Percentiles rank a stretch among this genome's conserved stretches.
Conservation (phyloP, 2,888 invertebrate species). For the Altica lythri region DNA sequence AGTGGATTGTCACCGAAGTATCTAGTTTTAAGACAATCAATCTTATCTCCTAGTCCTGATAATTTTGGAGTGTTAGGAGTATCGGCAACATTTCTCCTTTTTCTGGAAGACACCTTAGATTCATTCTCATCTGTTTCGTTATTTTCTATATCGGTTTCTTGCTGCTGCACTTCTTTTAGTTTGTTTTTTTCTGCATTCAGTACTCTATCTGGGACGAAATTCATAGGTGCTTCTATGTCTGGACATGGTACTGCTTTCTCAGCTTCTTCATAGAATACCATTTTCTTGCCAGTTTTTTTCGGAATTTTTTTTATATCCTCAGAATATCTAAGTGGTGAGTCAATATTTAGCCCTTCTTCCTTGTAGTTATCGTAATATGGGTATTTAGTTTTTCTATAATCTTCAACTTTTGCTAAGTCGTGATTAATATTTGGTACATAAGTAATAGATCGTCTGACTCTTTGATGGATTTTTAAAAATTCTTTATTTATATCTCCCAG, state of each 20-base stretch:
- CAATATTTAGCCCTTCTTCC: slow-evolving; percentile 55
- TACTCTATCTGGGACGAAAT: slow-evolving; percentile 61
- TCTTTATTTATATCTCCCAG: slow-evolving; percentile 22
- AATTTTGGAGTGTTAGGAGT: slow-evolving; percentile 61
- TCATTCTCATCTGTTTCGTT: slow-evolving; percentile 45
- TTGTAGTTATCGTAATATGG: slow-evolving; percentile 64
- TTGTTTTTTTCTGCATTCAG: slow-evolving; percentile 52
- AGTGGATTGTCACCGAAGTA: slow-evolving; percentile 77
- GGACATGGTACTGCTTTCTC: slow-evolving; percentile 60
- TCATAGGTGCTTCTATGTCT: slow-evolving; percentile 61
- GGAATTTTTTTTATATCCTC: slow-evolving; percentile 68
- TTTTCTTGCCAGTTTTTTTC: slow-evolving; percentile 66
- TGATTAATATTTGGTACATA: slow-evolving; percentile 46
- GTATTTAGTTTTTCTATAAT: slow-evolving; percentile 60
- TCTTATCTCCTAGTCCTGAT: slow-evolving; percentile 70
- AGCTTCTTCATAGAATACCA: slow-evolving; percentile 72
- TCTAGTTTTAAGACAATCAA: slow-evolving; percentile 69
- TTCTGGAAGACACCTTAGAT: slow-evolving; percentile 10
- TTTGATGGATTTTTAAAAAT: slow-evolving; percentile 18
- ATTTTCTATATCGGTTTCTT: slow-evolving; percentile 40
- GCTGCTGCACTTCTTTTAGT: slow-evolving; percentile 29
- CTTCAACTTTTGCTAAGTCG: slow-evolving; percentile 33
- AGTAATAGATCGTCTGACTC: slow-evolving; percentile 37
- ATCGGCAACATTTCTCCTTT: slow-evolving; percentile 47
- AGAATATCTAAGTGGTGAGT: slow-evolving; percentile 71